Evolutionary conservation across 2,113 vertebrate species (phyloP).

Genomic region (Dipodomys merriami): DNA sequence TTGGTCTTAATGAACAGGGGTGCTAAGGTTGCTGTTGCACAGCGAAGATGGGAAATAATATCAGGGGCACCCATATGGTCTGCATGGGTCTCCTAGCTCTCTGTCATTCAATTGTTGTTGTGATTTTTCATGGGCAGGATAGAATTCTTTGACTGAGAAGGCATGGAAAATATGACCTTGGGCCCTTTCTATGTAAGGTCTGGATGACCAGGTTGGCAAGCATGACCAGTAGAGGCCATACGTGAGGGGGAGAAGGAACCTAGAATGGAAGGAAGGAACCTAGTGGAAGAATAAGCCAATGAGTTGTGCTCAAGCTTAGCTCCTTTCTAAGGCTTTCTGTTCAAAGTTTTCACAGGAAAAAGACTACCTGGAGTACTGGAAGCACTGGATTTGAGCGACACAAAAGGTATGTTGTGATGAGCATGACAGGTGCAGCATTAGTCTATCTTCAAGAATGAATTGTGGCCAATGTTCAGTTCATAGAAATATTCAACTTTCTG

Average conservation of each 20-base stretch:
- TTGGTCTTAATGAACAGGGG: neutral
- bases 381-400: neutral
- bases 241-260: neutral
- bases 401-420: neutral
- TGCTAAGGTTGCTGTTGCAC: neutral
- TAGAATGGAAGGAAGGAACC: neutral
- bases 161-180: neutral
- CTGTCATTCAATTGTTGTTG: neutral
- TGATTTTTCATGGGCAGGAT: neutral
- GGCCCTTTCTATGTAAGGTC: neutral
- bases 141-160: neutral
- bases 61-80: neutral
- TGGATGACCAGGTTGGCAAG: neutral
- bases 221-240: neutral
- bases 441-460: neutral
- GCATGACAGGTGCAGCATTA: neutral
- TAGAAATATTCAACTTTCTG: neutral
- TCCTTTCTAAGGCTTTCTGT: neutral
- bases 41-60: neutral
- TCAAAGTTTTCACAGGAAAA: neutral
- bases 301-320: neutral
- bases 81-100: neutral
- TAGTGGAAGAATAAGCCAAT: neutral
- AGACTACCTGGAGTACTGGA: neutral
- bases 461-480: neutral